Conservation (phyloP, 2,888 invertebrate species). For the Aricia artaxerxes region DNA sequence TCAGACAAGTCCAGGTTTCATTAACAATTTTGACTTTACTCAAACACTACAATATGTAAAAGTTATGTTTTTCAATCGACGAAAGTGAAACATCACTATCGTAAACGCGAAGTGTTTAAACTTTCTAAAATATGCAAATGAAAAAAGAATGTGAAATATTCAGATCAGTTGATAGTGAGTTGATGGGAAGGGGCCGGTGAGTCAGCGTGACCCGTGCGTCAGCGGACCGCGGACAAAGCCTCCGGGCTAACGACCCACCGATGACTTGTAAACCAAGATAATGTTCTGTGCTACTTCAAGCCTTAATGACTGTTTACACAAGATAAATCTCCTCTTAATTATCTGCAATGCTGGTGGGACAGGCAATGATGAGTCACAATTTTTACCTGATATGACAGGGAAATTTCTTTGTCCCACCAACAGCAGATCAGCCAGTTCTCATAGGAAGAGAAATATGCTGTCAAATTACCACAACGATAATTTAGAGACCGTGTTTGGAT, state of each 20-base stretch:
- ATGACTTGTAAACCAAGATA: conserved; percentile 13
- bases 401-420: not conserved
- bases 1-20: not conserved
- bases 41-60: not conserved
- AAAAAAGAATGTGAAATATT: conserved; percentile 22
- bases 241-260: conserved; percentile 26
- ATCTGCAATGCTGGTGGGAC: not conserved
- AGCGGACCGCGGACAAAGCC: conserved; percentile 17
- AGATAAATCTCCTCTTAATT: conserved; percentile 4
- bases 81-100: conserved; percentile 16
- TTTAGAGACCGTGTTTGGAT: not conserved
- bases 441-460: not conserved
- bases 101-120: not conserved
- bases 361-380: not conserved
- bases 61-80: not conserved
- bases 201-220: conserved; percentile 18
- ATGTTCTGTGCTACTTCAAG: not conserved
- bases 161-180: conserved; percentile 5
- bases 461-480: not conserved
- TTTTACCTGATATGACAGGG: not conserved
- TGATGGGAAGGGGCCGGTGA: conserved; percentile 16
- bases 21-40: not conserved
- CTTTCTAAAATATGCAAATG: conserved; percentile 22
- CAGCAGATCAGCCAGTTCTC: not conserved
- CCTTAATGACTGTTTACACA: conserved; percentile 1